Evolutionary conservation across 2,113 vertebrate species (phyloP).

Genomic region (Thunnus thynnus): DNA sequence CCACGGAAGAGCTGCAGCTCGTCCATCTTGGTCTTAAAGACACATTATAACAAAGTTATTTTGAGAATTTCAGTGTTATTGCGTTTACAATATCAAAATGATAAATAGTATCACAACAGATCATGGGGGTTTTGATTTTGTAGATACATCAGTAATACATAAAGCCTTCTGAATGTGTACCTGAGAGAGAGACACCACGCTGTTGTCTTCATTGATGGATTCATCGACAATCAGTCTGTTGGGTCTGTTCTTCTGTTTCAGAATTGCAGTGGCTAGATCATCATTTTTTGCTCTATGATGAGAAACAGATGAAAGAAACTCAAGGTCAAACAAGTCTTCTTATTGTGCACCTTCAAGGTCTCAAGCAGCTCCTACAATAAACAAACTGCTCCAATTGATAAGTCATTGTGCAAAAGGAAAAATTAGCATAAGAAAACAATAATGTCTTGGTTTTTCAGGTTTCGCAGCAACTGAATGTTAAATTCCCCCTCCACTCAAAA

Average conservation of each 20-base stretch:
- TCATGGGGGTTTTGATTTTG: background rate
- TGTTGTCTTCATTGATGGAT: conserved; percentile 99
- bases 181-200: conserved; percentile 98
- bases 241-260: conserved; percentile 98
- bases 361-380: background rate
- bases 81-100: background rate
- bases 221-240: conserved; percentile 99
- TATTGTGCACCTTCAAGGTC: background rate
- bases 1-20: conserved; percentile 98
- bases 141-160: background rate
- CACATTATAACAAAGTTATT: conserved; percentile 17
- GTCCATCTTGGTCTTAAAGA: conserved; percentile 95
- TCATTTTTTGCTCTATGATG: conserved; percentile 92
- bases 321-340: background rate
- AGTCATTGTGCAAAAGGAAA: background rate
- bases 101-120: background rate
- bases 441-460: background rate
- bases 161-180: conserved; percentile 72
- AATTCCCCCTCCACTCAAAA: too few species aligned
- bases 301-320: background rate
- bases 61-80: background rate
- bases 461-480: background rate
- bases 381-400: background rate
- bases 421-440: background rate
- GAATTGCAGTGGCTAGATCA: conserved; percentile 97